A percentile compares a stretch with the other conserved stretches of the same genome.
Conservation (phyloP, 2,797 vertebrate species). For the Enteromius trimaculatus region DNA sequence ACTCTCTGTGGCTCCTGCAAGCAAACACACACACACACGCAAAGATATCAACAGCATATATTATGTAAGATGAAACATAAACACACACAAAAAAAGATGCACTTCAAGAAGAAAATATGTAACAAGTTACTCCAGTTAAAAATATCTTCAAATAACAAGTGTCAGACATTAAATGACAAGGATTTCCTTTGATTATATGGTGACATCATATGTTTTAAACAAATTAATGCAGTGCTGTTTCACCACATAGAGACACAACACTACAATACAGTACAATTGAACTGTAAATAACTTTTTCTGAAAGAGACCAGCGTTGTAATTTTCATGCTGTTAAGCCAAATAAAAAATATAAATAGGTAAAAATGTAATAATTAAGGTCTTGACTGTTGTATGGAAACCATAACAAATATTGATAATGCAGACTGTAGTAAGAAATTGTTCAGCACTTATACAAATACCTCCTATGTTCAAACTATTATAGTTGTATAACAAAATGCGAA, state of each 20-base stretch:
- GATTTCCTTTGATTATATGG: conserved; percentile 2
- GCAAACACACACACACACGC: conserved; percentile 1
- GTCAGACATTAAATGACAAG: background rate
- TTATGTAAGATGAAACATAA: background rate
- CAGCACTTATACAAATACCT: background rate
- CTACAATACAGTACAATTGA: background rate
- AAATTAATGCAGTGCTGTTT: background rate
- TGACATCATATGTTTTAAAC: background rate
- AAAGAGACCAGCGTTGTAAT: background rate
- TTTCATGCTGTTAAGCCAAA: background rate
- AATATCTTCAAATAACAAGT: background rate
- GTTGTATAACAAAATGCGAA: background rate
- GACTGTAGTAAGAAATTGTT: background rate
- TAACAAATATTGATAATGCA: background rate
- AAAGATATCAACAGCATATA: background rate
- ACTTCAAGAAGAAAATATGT: background rate
- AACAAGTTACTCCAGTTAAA: background rate
- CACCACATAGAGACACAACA: background rate
- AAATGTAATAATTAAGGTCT: background rate
- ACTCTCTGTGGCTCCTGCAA: conserved; percentile 93
- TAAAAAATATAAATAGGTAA: background rate
- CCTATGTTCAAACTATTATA: background rate
- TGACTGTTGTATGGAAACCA: background rate
- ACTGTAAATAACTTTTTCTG: background rate
- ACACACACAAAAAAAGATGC: background rate